These are phyloP conservation scores for Cyprinodon tularosa DNA, from an alignment of 2,113 vertebrate species.

Conservation along the genomic window DNA sequence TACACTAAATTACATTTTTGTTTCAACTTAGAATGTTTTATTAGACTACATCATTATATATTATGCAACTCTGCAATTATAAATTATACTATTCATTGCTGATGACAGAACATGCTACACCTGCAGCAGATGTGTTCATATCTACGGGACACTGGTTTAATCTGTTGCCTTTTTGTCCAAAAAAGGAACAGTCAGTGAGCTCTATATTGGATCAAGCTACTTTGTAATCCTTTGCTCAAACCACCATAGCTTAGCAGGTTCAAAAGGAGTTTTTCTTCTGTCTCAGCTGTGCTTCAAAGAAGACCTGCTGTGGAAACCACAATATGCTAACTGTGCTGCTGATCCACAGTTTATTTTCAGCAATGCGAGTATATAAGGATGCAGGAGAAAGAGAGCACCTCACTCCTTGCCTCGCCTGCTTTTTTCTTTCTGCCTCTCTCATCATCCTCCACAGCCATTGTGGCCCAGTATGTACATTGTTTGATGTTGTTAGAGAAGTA, in stretches of 20 bases:
- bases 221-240: no score
- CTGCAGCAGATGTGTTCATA: no score
- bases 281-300: conserved; percentile 31
- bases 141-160: no score
- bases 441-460: conserved; percentile 53
- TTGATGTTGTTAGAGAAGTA: conserved; percentile 80
- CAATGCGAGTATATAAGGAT: conserved; percentile 5
- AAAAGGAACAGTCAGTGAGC: no score
- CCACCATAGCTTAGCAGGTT: not conserved
- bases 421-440: conserved; percentile 66
- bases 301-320: conserved; percentile 31
- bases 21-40: no score
- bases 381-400: conserved; percentile 11
- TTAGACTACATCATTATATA: no score
- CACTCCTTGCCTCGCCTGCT: conserved; percentile 61
- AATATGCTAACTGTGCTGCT: conserved; percentile 24
- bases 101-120: no score
- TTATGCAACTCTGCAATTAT: no score
- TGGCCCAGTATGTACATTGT: conserved; percentile 68
- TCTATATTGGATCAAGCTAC: no score
- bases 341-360: conserved; percentile 27
- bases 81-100: no score
- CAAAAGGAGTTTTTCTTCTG: conserved; percentile 7
- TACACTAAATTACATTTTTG: no score
- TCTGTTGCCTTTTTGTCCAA: no score